Evolutionary conservation across 2,888 invertebrate genomes (phyloP).

Genomic region (Neoascia interrupta): DNA sequence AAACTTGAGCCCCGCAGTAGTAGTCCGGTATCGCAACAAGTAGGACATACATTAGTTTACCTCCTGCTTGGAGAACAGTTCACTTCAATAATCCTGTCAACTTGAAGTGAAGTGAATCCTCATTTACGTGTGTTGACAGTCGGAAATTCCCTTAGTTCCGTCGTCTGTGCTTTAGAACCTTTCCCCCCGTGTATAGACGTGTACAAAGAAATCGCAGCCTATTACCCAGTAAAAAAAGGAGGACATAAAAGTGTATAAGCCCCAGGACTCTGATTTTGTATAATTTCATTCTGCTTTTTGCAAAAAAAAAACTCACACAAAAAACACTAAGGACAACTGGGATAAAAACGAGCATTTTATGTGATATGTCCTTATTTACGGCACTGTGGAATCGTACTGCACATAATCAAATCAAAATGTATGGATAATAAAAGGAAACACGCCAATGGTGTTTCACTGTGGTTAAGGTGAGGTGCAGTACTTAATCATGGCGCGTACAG

Average conservation of each 20-base stretch:
- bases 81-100: not conserved
- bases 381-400: not conserved
- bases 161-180: no score
- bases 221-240: not conserved
- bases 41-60: not conserved
- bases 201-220: not conserved
- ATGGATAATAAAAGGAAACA: constrained; percentile 6
- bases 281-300: not conserved
- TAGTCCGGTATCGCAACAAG: constrained; percentile 14
- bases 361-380: constrained; percentile 19
- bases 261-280: constrained; percentile 18
- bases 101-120: constrained; percentile 11
- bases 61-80: not conserved
- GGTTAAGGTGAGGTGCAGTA: not conserved
- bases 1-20: constrained; percentile 15
- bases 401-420: constrained; percentile 18
- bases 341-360: constrained; percentile 8
- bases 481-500: not conserved
- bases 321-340: no score
- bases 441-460: not conserved
- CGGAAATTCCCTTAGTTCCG: no score
- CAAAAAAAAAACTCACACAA: not conserved
- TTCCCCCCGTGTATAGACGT: not conserved
- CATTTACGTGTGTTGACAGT: not conserved
- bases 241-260: constrained; percentile 20